Evolutionary conservation across 2,888 invertebrate species (phyloP), one percentile per base, ranked within the genome.

Genomic region (Azorinus chamasolen): DNA sequence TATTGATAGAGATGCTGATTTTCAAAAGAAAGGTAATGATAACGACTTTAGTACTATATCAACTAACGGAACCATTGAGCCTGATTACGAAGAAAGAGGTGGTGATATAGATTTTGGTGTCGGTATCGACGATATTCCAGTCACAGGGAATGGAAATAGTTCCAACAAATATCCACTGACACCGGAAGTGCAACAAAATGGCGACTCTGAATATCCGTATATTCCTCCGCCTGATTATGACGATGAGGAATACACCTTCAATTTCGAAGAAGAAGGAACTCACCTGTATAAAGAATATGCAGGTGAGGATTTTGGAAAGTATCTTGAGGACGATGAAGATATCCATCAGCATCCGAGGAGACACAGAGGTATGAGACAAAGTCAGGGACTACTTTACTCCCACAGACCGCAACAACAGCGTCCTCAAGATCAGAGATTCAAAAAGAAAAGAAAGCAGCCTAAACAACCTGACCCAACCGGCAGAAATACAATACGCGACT

Each of bases 161-260:
- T 32, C 41, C 1, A 20, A 46, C 22, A 46, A 20, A 27, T 1
- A 18, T 5, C 46, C 25, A 12, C 46, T 8, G 18, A 10, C 59
- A 46, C 46, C 32, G 20, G 46, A 27, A 10, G 32, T 27, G 12
- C 41, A n/a, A 6, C 24, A 55, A n/a, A 32, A 32, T 4, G n/a
- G 5, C 20, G 55, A 39, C 5, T 48, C 25, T 8, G 48, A 65
- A 1, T 69, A 58, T 51, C 84, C 83, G n/a, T 83, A 83, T 55
- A 83, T 83, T 32, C 86, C 86, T 48, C 76, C 78, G 10, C 86
- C 86, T 0, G 86, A 86, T 64, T 86, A 86, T 45, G 83, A 86
- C 14, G 84, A 84, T 53, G 83, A 83, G 20, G 85, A 80, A 65
- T 45, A 68, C 10, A 79, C 83, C 16, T 74, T 82, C 63, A 69